Conservation (phyloP, 2,113 vertebrate species). For the Lasiurus borealis region DNA sequence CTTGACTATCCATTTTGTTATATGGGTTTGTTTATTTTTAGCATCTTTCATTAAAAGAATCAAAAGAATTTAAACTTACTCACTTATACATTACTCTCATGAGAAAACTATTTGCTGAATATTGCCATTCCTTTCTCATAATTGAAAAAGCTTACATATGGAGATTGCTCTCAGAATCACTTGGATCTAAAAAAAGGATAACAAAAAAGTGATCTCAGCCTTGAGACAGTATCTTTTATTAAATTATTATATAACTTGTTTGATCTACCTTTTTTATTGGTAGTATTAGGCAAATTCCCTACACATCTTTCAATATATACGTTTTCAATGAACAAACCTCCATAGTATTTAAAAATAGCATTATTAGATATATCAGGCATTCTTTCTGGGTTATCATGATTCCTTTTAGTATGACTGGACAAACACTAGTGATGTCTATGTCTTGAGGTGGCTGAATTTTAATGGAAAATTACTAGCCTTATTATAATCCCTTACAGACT, state of each 20-base stretch:
- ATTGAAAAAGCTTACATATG: not conserved
- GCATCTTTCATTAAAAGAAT: constrained; percentile 10
- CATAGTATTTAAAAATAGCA: constrained; percentile 11
- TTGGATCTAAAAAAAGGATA: not conserved
- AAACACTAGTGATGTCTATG: constrained; percentile 30
- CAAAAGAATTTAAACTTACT: constrained; percentile 32
- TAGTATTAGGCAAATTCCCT: not conserved
- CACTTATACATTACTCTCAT: not conserved
- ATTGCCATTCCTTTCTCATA: constrained; percentile 7
- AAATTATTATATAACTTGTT: not conserved
- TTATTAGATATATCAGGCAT: not conserved
- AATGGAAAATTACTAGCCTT: constrained; percentile 58
- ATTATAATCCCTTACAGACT: constrained; percentile 53
- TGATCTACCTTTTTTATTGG: not conserved
- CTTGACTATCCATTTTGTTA: not conserved
- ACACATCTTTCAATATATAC: constrained; percentile 45
- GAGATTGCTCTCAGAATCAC: not conserved
- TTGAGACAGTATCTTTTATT: not conserved
- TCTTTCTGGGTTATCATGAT: constrained; percentile 36
- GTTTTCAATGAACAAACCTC: constrained; percentile 51
- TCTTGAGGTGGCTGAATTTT: constrained; percentile 13
- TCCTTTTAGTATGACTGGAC: constrained; percentile 14
- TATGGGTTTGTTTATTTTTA: not conserved
- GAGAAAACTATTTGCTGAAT: constrained; percentile 18
- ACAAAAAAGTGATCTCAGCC: not conserved